phyloP scores from a whole-genome alignment of 53 echinoderm and acorn worm species.

The Crossaster papposus region DNA sequence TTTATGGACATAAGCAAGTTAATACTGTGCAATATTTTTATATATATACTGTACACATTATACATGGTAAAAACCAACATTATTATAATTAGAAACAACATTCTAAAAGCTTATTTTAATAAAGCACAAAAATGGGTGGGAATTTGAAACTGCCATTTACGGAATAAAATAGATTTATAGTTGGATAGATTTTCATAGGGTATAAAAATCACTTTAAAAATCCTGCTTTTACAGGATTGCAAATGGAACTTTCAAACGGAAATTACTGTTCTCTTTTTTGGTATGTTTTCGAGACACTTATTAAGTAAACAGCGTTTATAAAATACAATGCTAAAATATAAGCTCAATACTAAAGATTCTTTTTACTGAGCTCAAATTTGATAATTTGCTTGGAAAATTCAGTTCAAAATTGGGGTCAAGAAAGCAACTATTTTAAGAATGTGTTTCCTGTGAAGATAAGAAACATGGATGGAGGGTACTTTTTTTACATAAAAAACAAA shows the following conservation, averaged over 20 bases:
- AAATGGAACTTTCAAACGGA: too few species aligned
- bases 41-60: constrained; percentile 49
- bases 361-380: neutral
- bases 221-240: neutral
- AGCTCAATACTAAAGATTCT: neutral
- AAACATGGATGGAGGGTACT: constrained; percentile 44
- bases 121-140: constrained; percentile 2
- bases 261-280: neutral
- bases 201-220: neutral
- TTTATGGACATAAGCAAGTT: constrained; percentile 15
- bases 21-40: constrained; percentile 24
- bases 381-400: neutral
- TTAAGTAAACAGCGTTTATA: too few species aligned
- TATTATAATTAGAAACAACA: neutral
- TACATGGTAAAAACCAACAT: constrained; percentile 11
- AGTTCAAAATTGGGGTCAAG: neutral
- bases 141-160: neutral
- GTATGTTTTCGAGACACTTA: neutral
- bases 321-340: too few species aligned
- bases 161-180: too few species aligned
- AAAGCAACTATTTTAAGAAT: neutral
- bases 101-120: neutral
- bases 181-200: too few species aligned
- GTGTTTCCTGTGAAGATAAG: neutral
- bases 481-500: constrained; percentile 31